Evolutionary conservation across 2,888 invertebrate genomes (phyloP), one percentile per base, ranked within the genome.

Genomic region (Lithophane leautieri): DNA sequence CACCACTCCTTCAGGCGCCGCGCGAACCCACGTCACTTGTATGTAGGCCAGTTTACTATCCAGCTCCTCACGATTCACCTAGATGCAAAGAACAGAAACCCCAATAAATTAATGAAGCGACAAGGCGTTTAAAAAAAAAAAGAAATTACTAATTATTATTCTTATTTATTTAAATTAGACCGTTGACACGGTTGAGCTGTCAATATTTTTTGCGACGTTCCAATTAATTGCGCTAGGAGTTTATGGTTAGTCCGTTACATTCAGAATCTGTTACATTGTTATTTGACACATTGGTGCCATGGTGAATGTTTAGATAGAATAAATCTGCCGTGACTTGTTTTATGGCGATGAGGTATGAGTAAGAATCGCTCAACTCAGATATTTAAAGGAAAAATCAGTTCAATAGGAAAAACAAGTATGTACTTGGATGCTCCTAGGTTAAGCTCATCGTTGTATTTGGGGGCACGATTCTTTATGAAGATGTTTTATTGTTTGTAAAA

Each of bases 21-120:
- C 98, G 14, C 98, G 98, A n/a, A 99, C 99, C 94, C 99, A 99
- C 0, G 99, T 99, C 72, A 99, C 98, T 97, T 99, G 99, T 90
- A 99, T 98, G 93, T 99, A 98, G 0, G 99, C 99, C 76, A 98
- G 96, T 93, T 98, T 98, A 56, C 97, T 96, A 95, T 99, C 99
- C 77, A 99, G 94, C 70, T 98, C 98, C 66, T 97, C 97, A 25
- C 97, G 97, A 86, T 98, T 97, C 65, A 98, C 98, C 98, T 98
- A 88, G 89, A 42, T 28, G 61, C n/a, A 73, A 40, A 50, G 1
- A 25, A 74, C 4, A 65, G 12, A 47, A 63, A 66, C 4, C 50
- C 28, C 16, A 42, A 50, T 77, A 42, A 79, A 71, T 79, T 14
- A 56, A 79, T 79, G 47, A 34, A 76, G 47, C 34, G 6, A 34